phyloP scores from a whole-genome alignment of 2,888 invertebrate species.

The Drosophila longiperda region DNA sequence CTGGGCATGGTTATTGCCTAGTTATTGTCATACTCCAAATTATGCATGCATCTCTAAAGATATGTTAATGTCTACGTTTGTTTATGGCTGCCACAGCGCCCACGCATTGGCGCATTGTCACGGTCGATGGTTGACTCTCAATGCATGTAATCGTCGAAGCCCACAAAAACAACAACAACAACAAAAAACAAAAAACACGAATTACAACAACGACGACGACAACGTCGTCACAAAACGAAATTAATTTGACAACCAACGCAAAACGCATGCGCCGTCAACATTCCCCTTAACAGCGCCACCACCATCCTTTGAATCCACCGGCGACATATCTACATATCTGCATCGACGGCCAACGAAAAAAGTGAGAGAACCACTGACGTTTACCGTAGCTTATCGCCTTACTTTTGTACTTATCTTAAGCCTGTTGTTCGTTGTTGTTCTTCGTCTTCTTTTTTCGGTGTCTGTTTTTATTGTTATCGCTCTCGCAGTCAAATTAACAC shows the following conservation, averaged over 20 bases:
- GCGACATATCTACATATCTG: conserved; percentile 12
- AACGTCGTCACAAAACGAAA: conserved; percentile 70
- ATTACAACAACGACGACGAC: conserved; percentile 36
- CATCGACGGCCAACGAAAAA: conserved; percentile 30
- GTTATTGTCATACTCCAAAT: conserved; percentile 75
- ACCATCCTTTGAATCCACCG: neutral
- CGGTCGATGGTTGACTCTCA: conserved; percentile 36
- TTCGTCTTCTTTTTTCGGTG: conserved; percentile 9
- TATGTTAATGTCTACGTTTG: conserved; percentile 67
- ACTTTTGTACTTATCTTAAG: conserved; percentile 73
- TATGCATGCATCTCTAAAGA: conserved; percentile 74
- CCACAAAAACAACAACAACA: conserved; percentile 11
- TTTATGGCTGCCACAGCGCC: conserved; percentile 69
- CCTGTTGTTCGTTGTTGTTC: conserved; percentile 54
- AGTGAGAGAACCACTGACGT: conserved; percentile 51
- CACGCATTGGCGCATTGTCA: conserved; percentile 71
- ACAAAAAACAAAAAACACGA: conserved; percentile 6
- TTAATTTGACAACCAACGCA: conserved; percentile 80
- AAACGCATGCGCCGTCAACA: conserved; percentile 75
- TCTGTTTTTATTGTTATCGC: conserved; percentile 64
- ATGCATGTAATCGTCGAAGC: conserved; percentile 36
- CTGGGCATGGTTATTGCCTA: neutral
- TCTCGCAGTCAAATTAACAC: conserved; percentile 74
- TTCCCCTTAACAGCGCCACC: conserved; percentile 19
- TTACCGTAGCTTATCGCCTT: conserved; percentile 67